phyloP scores from a whole-genome alignment of 2,113 vertebrate species.

The Phyllopteryx taeniolatus region DNA sequence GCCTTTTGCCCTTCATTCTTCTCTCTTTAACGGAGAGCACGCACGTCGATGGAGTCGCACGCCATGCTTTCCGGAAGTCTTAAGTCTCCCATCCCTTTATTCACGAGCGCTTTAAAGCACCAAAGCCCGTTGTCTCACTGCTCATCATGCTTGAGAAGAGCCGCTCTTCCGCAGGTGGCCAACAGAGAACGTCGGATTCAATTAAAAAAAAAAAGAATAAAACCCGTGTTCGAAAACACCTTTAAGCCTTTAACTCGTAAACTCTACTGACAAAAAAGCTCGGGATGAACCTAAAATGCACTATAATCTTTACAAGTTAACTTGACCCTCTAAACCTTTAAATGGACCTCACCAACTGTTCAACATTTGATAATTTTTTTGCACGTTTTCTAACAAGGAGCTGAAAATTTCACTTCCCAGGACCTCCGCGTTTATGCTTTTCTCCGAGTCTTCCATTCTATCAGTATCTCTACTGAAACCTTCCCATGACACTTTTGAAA shows the following conservation, averaged over 20 bases:
- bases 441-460: no score
- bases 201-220: not conserved
- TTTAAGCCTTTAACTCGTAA: not conserved
- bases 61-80: not conserved
- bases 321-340: not conserved
- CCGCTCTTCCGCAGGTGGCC: not conserved
- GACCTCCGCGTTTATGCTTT: not conserved
- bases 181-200: not conserved
- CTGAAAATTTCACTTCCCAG: no score
- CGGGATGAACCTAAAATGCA: not conserved
- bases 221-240: not conserved
- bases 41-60: not conserved
- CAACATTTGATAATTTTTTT: not conserved
- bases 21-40: constrained; percentile 44
- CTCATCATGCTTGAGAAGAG: not conserved
- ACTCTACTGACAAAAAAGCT: not conserved
- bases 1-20: constrained; percentile 56
- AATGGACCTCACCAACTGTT: not conserved
- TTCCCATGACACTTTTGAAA: not conserved
- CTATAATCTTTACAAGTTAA: not conserved
- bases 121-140: not conserved
- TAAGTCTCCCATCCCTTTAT: not conserved
- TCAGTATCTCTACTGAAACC: not conserved
- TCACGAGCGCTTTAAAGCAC: not conserved
- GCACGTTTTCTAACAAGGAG: not conserved